These are phyloP conservation scores for Cranoglanis bouderius DNA, from an alignment of 2,113 vertebrate species.

Conservation along the genomic window DNA sequence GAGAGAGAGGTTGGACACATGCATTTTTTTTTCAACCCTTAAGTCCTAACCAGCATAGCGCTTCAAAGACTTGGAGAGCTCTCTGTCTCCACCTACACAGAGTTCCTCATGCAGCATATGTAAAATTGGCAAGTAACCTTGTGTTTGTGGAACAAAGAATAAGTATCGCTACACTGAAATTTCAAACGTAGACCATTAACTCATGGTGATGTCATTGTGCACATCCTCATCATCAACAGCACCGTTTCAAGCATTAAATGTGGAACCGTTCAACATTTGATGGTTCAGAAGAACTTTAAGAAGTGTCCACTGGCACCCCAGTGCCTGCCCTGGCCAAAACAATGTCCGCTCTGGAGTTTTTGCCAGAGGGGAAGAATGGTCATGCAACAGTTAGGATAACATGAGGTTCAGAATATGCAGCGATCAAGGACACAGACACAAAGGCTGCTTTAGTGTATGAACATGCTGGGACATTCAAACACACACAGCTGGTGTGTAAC, in stretches of 20 bases:
- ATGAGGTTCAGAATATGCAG: conserved; percentile 34
- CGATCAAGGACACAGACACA: conserved; percentile 36
- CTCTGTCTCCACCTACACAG: conserved; percentile 64
- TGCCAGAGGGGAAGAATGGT: conserved; percentile 50
- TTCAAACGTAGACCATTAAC: conserved; percentile 57
- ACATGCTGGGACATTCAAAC: conserved; percentile 35
- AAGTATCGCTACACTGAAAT: conserved; percentile 43
- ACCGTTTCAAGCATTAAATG: conserved; percentile 63
- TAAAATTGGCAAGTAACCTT: conserved; percentile 73
- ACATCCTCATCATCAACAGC: conserved; percentile 64
- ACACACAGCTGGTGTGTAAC: background rate
- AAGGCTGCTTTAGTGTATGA: conserved; percentile 51
- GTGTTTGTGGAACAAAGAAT: conserved; percentile 61
- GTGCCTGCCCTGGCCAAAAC: background rate
- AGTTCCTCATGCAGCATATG: conserved; percentile 66
- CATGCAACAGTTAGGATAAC: conserved; percentile 70
- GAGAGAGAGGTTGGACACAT: conserved; percentile 63
- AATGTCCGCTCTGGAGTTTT: conserved; percentile 9
- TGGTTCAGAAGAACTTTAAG: conserved; percentile 62
- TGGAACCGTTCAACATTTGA: conserved; percentile 64
- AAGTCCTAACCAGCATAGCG: conserved; percentile 62
- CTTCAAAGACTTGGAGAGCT: conserved; percentile 71
- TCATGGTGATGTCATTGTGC: conserved; percentile 54
- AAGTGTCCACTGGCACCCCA: conserved; percentile 29
- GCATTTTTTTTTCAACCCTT: conserved; percentile 56